Evolutionary conservation across 2,797 vertebrate species (phyloP).

Genomic region (Salarias fasciatus): DNA sequence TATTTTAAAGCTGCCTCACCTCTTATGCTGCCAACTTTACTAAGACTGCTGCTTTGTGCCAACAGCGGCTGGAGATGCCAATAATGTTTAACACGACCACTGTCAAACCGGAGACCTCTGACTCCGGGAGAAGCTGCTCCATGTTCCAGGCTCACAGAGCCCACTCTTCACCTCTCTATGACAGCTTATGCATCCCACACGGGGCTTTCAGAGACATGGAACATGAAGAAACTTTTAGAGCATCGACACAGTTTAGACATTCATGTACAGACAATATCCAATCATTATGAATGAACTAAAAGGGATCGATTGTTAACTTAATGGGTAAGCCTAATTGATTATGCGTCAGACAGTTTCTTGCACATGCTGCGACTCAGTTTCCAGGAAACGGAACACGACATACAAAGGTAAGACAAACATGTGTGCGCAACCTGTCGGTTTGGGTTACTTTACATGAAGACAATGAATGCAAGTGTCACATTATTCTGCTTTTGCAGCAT

Average conservation of each 20-base stretch:
- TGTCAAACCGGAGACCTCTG: conserved; percentile 47
- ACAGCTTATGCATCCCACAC: neutral
- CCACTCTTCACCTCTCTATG: neutral
- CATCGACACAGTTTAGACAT: neutral
- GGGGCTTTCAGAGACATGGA: no score
- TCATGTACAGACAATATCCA: neutral
- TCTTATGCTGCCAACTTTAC: conserved; percentile 41
- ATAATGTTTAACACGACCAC: conserved; percentile 39
- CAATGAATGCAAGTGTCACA: no score
- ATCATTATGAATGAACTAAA: neutral
- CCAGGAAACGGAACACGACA: no score
- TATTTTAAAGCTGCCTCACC: conserved; percentile 46
- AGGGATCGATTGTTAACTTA: neutral
- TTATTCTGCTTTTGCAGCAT: no score
- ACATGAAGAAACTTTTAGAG: neutral
- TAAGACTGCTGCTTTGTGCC: conserved; percentile 40
- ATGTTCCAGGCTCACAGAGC: conserved; percentile 13
- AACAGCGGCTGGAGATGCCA: conserved; percentile 42
- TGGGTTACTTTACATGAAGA: no score
- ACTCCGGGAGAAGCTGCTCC: conserved; percentile 27
- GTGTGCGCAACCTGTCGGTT: no score
- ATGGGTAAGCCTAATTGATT: neutral
- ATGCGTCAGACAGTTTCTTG: neutral
- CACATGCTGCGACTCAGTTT: neutral
- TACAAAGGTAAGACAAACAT: no score